Evolutionary conservation across 2,113 vertebrate genomes (phyloP).

Genomic region (Beaufortia kweichowensis): DNA sequence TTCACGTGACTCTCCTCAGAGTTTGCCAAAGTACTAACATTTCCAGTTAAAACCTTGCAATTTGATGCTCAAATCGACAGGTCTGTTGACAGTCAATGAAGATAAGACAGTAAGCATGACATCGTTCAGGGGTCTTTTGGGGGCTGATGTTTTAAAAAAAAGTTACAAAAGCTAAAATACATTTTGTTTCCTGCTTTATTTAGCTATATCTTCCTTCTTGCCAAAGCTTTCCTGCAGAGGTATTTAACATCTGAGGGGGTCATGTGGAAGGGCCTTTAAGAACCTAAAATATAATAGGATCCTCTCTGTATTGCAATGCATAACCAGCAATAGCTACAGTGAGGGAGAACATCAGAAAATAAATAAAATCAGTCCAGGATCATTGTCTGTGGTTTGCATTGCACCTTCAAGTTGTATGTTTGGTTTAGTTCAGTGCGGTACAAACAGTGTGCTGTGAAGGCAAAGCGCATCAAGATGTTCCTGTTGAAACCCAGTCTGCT

Average conservation of each 20-base stretch:
- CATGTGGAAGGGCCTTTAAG: not conserved
- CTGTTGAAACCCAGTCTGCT: not conserved
- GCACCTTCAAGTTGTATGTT: conserved; percentile 13
- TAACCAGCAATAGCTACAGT: conserved; percentile 40
- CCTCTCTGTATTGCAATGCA: conserved; percentile 39
- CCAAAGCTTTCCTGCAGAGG: too few relatives aligned
- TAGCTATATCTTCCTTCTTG: too few relatives aligned
- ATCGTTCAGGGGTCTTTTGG: too few relatives aligned
- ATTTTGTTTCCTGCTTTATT: too few relatives aligned
- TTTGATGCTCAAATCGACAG: too few relatives aligned
- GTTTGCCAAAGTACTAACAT: not conserved
- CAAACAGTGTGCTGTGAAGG: conserved; percentile 33
- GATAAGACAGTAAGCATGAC: too few relatives aligned
- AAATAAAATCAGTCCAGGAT: conserved; percentile 24
- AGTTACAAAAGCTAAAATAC: too few relatives aligned
- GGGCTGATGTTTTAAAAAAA: too few relatives aligned
- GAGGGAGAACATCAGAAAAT: not conserved
- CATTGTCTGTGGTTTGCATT: conserved; percentile 24
- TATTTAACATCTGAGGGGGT: not conserved
- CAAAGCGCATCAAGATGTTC: conserved; percentile 13
- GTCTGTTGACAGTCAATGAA: too few relatives aligned
- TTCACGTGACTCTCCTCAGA: not conserved
- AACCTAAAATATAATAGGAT: not conserved
- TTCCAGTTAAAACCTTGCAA: too few relatives aligned
- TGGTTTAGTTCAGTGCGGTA: conserved; percentile 4